A percentile compares a stretch with the other conserved stretches of the same genome.
These are phyloP conservation scores for Stenoptilia bipunctidactyla DNA, from an alignment of 2,888 invertebrate species.

Conservation along the genomic window DNA sequence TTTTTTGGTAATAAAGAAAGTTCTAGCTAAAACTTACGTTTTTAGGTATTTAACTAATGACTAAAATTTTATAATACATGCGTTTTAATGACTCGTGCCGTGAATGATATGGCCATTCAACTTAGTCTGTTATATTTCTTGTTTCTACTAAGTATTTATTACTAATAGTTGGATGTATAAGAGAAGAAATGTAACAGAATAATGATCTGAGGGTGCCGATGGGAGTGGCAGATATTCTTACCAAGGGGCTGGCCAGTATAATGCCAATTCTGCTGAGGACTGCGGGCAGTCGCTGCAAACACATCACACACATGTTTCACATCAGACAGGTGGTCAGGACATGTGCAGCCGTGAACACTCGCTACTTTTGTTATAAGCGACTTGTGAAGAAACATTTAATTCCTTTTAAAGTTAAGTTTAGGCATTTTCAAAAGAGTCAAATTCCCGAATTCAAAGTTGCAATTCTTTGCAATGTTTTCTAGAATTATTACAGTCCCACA, in stretches of 20 bases:
- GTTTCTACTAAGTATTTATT: background rate
- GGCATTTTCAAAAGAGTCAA: too few species aligned
- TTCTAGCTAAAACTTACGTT: too few species aligned
- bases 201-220: conserved; percentile 56
- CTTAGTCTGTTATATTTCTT: conserved; percentile 7
- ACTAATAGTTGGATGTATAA: conserved; percentile 1
- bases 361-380: too few species aligned
- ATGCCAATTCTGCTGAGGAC: conserved; percentile 96
- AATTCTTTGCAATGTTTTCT: conserved; percentile 67
- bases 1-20: too few species aligned
- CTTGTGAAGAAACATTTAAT: too few species aligned
- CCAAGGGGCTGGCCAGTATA: conserved; percentile 95
- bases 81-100: background rate
- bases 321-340: conserved; percentile 60
- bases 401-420: too few species aligned
- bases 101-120: conserved; percentile 1
- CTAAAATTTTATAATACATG: background rate
- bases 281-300: conserved; percentile 94
- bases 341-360: conserved; percentile 49
- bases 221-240: conserved; percentile 76
- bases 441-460: background rate
- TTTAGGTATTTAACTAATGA: too few species aligned
- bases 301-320: conserved; percentile 76
- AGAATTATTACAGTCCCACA: conserved; percentile 6
- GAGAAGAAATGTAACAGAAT: conserved; percentile 44